These are phyloP conservation scores for Phrynocephalus guinanensis DNA, from an alignment of 2,797 vertebrate genomes.

Conservation along the genomic window DNA sequence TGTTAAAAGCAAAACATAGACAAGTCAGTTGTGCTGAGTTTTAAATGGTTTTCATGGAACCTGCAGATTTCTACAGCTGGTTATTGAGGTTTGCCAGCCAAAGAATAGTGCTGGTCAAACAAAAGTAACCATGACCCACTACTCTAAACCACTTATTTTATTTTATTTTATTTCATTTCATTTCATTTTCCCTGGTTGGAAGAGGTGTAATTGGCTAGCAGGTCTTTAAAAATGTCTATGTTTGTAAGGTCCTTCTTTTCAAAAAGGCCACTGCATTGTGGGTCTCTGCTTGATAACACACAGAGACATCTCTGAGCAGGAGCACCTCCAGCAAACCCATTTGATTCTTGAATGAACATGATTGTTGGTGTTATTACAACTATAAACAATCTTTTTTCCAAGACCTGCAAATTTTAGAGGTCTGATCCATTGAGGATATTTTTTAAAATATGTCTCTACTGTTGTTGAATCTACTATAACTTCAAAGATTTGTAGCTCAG, in stretches of 20 bases:
- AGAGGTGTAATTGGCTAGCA: background rate
- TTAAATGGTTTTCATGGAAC: background rate
- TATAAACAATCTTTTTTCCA: too few relatives aligned
- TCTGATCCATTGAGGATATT: too few relatives aligned
- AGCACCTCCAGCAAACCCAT: background rate
- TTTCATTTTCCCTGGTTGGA: background rate
- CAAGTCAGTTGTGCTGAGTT: background rate
- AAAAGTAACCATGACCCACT: background rate
- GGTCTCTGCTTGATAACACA: background rate
- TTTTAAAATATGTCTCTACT: too few relatives aligned
- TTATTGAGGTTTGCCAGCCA: background rate
- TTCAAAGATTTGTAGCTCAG: too few relatives aligned
- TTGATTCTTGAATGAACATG: background rate
- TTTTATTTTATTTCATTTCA: too few relatives aligned
- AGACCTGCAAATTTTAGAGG: too few relatives aligned
- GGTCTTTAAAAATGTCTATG: background rate
- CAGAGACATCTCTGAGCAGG: background rate
- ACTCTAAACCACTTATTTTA: background rate
- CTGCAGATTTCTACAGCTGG: too few relatives aligned
- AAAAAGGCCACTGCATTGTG: background rate
- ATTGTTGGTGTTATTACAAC: too few relatives aligned
- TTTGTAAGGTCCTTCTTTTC: background rate
- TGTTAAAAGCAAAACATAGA: background rate
- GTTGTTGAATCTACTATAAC: background rate
- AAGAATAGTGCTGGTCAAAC: background rate